Evolutionary conservation across 2,113 vertebrate species (phyloP), one percentile per base, ranked within the genome.

Genomic region (Galbula dea): DNA sequence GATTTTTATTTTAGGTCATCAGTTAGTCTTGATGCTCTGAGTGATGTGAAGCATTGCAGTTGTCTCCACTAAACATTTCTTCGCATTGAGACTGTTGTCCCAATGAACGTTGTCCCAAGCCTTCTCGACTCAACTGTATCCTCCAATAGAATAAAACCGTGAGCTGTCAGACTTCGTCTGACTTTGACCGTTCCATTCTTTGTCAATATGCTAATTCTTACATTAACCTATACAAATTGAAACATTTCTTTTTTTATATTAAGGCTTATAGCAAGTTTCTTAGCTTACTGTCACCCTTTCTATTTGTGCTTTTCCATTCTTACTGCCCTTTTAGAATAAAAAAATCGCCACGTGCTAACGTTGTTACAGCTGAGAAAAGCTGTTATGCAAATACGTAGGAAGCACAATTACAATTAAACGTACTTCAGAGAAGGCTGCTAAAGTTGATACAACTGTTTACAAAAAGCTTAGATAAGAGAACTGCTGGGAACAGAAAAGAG

Each of bases 301-400:
- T 26, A 5, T 15, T 49, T 41, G 22, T 58, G 30, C 15, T 72
- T 54, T 63, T 36, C 34, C 9, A 3, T 37, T 46, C 11, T 45
- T 37, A 4, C 14, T 43, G 24, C n/a, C 12, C 5, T 11, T 11
- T 37, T 12, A 26, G 11, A 51, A 32, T 18, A 43, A 24, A 18
- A 34, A 23, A 49, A 4, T 2, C 24, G 32, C 26, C 26, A 12
- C 12, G 3, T 14, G 1, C 9, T 11, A 36, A 43, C 12, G 15
- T 41, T 6, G 34, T 19, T 10, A 22, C 0, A 19, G 20, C 5
- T 9, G 11, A 27, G 39, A 45, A 39, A 39, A 74, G 14, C 1
- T 20, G 32, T 36, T 23, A 23, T 0, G 0, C 19, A 17, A 61
- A n/a, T 10, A 5, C 1, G 2, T 0, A 24, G 21, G 8, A 41